A percentile compares a stretch with the other conserved stretches of the same genome.
Conservation (phyloP, 1,140 invertebrate genomes). For the Zophobas morio region DNA sequence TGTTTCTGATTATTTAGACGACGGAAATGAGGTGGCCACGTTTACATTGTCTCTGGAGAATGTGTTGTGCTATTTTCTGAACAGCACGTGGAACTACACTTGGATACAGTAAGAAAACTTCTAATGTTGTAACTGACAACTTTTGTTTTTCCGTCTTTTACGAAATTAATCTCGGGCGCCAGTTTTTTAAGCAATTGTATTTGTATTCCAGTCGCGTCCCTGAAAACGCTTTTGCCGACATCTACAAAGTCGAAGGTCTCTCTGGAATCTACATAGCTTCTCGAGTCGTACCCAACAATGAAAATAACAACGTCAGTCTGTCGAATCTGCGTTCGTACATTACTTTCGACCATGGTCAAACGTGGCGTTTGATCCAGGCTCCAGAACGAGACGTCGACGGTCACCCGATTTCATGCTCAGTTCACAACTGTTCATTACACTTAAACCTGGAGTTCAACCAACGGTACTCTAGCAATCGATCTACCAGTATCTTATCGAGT, state of each 20-base stretch:
- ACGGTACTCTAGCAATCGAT: constrained; percentile 83
- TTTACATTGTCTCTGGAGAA: constrained; percentile 87
- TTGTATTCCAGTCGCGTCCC: constrained; percentile 77
- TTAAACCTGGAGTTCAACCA: constrained; percentile 88
- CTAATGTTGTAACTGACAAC: not conserved
- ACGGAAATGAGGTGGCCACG: constrained; percentile 71
- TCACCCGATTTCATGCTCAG: constrained; percentile 74
- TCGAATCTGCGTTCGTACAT: constrained; percentile 87
- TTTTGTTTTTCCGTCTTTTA: not conserved
- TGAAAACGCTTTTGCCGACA: constrained; percentile 88
- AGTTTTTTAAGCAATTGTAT: not conserved
- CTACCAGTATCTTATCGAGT: constrained; percentile 87
- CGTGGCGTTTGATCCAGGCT: constrained; percentile 82
- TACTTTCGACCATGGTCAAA: constrained; percentile 89
- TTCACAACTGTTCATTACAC: constrained; percentile 85
- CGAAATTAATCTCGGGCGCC: too few relatives aligned
- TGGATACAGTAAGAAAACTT: constrained; percentile 82
- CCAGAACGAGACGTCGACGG: constrained; percentile 79
- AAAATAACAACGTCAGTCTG: constrained; percentile 74
- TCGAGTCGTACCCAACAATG: constrained; percentile 73
- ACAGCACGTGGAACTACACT: constrained; percentile 82
- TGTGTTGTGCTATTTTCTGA: constrained; percentile 88
- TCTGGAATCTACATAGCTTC: constrained; percentile 93
- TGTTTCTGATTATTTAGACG: constrained; percentile 75
- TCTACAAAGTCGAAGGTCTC: constrained; percentile 90